These are phyloP conservation scores for Numenius arquata DNA, from an alignment of 2,113 vertebrate species.

Conservation along the genomic window DNA sequence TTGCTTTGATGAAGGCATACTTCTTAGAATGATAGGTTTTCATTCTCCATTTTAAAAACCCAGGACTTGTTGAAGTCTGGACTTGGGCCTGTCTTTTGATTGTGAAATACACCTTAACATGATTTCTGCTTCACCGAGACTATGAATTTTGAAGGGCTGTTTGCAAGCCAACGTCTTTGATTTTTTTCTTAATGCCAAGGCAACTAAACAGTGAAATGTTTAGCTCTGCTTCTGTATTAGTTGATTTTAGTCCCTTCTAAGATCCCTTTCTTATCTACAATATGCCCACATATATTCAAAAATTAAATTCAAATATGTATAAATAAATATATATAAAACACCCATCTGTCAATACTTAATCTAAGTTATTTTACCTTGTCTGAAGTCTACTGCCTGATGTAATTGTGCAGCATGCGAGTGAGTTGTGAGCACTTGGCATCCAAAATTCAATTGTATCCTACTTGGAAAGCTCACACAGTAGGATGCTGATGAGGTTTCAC, in stretches of 20 bases:
- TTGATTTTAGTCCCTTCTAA: neutral
- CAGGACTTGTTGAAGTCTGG: neutral
- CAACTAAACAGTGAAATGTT: neutral
- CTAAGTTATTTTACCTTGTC: neutral
- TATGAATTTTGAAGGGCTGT: neutral
- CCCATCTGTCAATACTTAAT: neutral
- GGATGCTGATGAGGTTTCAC: neutral
- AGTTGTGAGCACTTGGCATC: rapidly evolving
- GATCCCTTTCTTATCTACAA: neutral
- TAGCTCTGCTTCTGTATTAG: neutral
- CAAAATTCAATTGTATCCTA: neutral
- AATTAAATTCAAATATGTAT: neutral
- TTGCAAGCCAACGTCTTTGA: neutral
- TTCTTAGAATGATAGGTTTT: neutral
- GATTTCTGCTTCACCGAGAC: neutral
- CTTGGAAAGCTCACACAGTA: neutral
- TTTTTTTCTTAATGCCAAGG: neutral
- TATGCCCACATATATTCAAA: neutral
- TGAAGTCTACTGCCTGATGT: neutral
- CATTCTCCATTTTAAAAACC: neutral
- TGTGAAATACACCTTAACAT: neutral
- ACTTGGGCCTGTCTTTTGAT: neutral
- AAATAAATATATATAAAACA: neutral
- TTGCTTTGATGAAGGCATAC: neutral
- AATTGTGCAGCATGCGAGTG: neutral